These are phyloP conservation scores for Panagrolaimus sp. DNA, from an alignment of 1,140 invertebrate species.

Conservation along the genomic window DNA sequence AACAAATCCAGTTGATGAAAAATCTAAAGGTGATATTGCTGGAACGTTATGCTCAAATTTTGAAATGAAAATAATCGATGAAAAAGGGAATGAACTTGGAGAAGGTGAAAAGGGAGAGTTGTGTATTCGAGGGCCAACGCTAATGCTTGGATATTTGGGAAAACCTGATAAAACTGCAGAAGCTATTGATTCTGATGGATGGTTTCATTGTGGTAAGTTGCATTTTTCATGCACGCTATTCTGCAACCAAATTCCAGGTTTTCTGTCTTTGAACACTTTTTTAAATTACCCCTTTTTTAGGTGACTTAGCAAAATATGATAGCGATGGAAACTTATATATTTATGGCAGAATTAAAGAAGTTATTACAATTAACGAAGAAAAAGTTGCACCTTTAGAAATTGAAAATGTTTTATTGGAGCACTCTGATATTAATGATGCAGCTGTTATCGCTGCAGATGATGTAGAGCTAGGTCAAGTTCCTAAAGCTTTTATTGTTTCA, in stretches of 20 bases:
- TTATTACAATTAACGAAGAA: constrained; percentile 77
- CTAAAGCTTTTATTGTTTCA: constrained; percentile 70
- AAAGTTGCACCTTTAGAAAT: constrained; percentile 80
- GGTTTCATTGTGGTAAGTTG: constrained; percentile 76
- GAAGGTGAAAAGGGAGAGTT: constrained; percentile 18
- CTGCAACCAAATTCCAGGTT: no score
- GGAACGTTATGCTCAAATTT: constrained; percentile 19
- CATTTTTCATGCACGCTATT: no score
- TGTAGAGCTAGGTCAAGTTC: constrained; percentile 68
- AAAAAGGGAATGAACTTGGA: constrained; percentile 15
- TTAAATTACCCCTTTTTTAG: constrained; percentile 7
- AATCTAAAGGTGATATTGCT: background rate
- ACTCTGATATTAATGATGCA: constrained; percentile 70
- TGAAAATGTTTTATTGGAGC: constrained; percentile 71
- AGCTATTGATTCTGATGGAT: constrained; percentile 68
- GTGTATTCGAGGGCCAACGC: constrained; percentile 21
- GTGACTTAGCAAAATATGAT: constrained; percentile 72
- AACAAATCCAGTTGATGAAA: background rate
- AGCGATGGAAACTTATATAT: constrained; percentile 66
- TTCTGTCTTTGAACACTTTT: constrained; percentile 39
- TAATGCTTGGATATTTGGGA: constrained; percentile 28
- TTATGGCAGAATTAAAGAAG: constrained; percentile 76
- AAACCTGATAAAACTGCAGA: constrained; percentile 56
- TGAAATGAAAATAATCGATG: constrained; percentile 17
- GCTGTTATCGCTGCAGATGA: constrained; percentile 75